Conservation (phyloP, 2,888 invertebrate genomes). For the Mamestra brassicae region DNA sequence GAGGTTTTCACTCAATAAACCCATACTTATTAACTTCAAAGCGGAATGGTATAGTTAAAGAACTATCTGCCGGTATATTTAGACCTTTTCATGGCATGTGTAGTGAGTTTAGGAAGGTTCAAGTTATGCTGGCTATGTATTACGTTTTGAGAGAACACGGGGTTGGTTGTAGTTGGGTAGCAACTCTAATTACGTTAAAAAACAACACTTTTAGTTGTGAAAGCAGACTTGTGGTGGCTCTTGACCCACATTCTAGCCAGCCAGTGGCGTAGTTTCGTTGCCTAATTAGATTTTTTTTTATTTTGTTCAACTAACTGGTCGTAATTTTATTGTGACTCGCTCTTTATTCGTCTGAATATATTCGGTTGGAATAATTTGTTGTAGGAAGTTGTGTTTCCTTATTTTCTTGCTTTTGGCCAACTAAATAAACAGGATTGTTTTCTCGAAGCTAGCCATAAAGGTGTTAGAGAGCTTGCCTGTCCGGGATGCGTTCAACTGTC, state of each 20-base stretch:
- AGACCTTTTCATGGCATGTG: constrained; percentile 33
- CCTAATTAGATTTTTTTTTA: constrained; percentile 58
- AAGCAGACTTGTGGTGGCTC: constrained; percentile 72
- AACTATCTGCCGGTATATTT: constrained; percentile 42
- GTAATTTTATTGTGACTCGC: constrained; percentile 55
- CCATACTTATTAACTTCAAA: constrained; percentile 60
- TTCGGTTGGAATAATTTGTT: constrained; percentile 20
- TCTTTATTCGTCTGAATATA: constrained; percentile 40
- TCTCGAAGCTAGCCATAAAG: neutral
- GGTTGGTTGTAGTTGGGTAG: constrained; percentile 74
- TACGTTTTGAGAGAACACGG: constrained; percentile 70
- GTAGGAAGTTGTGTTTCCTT: neutral
- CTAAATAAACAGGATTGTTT: neutral
- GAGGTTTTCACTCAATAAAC: constrained; percentile 65
- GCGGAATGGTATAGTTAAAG: constrained; percentile 65
- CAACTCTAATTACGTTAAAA: constrained; percentile 87
- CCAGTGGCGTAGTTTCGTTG: constrained; percentile 46
- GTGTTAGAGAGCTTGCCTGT: neutral
- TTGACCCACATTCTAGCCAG: constrained; percentile 73
- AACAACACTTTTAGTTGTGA: constrained; percentile 81
- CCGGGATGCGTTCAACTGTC: too few relatives aligned
- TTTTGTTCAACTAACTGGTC: constrained; percentile 34
- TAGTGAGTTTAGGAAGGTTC: constrained; percentile 34
- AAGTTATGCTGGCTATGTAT: constrained; percentile 62
- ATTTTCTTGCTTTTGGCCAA: neutral